A percentile compares a stretch with the other conserved stretches of the same genome.
Conservation (phyloP, 1,140 invertebrate genomes). For the Bursaphelenchus mucronatus region DNA sequence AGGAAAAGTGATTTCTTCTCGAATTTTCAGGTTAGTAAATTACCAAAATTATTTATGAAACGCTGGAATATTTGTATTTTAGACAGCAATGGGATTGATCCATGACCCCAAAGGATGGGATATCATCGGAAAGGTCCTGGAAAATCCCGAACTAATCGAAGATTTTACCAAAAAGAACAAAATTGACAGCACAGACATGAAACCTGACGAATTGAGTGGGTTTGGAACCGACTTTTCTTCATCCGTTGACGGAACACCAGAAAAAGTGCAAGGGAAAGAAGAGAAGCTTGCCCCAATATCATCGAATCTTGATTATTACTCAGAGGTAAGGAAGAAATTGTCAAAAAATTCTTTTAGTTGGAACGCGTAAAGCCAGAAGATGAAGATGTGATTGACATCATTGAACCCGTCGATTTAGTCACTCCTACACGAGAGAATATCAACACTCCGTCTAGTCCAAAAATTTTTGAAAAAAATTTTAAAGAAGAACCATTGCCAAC, state of each 20-base stretch:
- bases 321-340: constrained; percentile 23
- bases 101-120: constrained; percentile 59
- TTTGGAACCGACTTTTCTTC: constrained; percentile 50
- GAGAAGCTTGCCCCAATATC: constrained; percentile 40
- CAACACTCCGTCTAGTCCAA: neutral
- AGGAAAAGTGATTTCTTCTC: constrained; percentile 56
- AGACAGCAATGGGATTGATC: constrained; percentile 55
- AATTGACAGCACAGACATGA: neutral
- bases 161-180: constrained; percentile 44
- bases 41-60: neutral
- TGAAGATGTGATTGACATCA: constrained; percentile 27
- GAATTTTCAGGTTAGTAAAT: constrained; percentile 51
- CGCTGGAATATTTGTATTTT: constrained; percentile 23
- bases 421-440: neutral
- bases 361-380: constrained; percentile 27
- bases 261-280: constrained; percentile 21
- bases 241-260: constrained; percentile 38
- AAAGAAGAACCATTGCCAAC: constrained; percentile 2
- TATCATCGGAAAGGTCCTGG: constrained; percentile 54
- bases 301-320: constrained; percentile 47
- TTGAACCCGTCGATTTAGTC: neutral
- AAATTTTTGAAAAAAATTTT: neutral
- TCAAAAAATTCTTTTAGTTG: constrained; percentile 18
- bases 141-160: constrained; percentile 57
- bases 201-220: constrained; percentile 25